Percentiles rank a stretch among this genome's conserved stretches.
Evolutionary conservation across 1,140 invertebrate genomes (phyloP).

Genomic region (Heterodera schachtii): DNA sequence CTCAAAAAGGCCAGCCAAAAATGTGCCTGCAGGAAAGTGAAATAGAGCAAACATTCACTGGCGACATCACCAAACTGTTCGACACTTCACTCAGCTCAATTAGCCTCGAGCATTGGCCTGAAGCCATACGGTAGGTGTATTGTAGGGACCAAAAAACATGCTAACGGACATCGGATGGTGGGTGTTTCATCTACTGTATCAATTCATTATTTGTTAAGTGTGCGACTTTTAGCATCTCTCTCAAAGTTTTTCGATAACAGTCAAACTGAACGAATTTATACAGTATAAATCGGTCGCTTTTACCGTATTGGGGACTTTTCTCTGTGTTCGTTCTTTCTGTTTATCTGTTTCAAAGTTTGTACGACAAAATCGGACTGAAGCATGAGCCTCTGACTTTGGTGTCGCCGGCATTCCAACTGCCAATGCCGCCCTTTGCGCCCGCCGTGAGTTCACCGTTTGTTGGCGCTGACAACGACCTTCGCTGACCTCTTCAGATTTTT

Average conservation of each 20-base stretch:
- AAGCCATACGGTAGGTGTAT: constrained; percentile 75
- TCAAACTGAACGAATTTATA: too few species aligned
- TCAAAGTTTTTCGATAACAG: too few species aligned
- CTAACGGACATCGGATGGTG: not conserved
- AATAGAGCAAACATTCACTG: constrained; percentile 61
- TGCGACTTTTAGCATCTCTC: too few species aligned
- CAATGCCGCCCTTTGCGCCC: constrained; percentile 85
- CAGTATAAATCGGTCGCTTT: too few species aligned
- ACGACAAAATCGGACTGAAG: constrained; percentile 82
- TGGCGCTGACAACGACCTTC: not conserved
- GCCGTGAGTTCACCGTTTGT: constrained; percentile 75
- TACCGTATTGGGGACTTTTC: too few species aligned
- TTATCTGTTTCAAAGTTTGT: constrained; percentile 72
- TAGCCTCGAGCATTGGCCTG: constrained; percentile 81
- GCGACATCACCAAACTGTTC: constrained; percentile 79
- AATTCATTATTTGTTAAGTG: too few species aligned
- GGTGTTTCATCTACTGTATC: too few species aligned
- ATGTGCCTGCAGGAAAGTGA: constrained; percentile 79
- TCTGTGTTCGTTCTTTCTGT: too few species aligned
- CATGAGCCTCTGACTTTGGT: constrained; percentile 89
- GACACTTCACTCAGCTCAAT: constrained; percentile 84
- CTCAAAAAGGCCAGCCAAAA: constrained; percentile 28
- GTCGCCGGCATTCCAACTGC: constrained; percentile 95
- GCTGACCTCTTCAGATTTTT: constrained; percentile 76
- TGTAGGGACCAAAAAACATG: not conserved